These are phyloP conservation scores for Osmoderma eremita DNA, from an alignment of 2,888 invertebrate species.

Conservation along the genomic window DNA sequence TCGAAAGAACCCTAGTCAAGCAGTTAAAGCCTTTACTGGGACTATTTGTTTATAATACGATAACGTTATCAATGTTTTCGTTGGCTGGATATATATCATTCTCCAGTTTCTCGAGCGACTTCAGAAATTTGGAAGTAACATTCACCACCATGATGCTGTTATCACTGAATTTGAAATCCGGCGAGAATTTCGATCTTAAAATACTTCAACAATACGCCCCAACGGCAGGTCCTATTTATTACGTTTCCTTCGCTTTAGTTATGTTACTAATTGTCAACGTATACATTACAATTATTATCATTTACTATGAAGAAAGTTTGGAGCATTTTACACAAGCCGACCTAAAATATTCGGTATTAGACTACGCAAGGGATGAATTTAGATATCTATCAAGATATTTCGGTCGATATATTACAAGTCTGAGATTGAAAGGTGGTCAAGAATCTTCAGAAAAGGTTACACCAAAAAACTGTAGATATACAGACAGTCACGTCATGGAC, in stretches of 20 bases:
- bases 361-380: constrained; percentile 35
- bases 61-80: constrained; percentile 42
- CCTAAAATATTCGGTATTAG: constrained; percentile 25
- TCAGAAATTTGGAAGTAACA: constrained; percentile 38
- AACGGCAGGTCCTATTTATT: constrained; percentile 37
- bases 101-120: constrained; percentile 35
- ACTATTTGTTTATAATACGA: constrained; percentile 41
- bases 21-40: constrained; percentile 38
- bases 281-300: constrained; percentile 41
- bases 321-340: constrained; percentile 8
- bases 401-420: constrained; percentile 1
- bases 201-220: constrained; percentile 25
- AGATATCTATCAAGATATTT: constrained; percentile 31
- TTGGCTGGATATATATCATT: constrained; percentile 38
- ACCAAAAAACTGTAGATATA: constrained; percentile 31
- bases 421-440: constrained; percentile 26
- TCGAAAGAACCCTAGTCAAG: constrained; percentile 46
- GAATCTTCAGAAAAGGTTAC: neutral
- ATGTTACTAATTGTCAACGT: constrained; percentile 41
- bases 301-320: constrained; percentile 39
- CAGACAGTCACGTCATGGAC: constrained; percentile 3
- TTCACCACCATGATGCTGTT: constrained; percentile 46
- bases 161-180: constrained; percentile 44
- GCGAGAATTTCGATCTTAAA: constrained; percentile 42
- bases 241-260: constrained; percentile 41